Evolutionary conservation across 2,113 vertebrate species (phyloP), one percentile per base, ranked within the genome.

Genomic region (Syngnathoides biaculeatus): DNA sequence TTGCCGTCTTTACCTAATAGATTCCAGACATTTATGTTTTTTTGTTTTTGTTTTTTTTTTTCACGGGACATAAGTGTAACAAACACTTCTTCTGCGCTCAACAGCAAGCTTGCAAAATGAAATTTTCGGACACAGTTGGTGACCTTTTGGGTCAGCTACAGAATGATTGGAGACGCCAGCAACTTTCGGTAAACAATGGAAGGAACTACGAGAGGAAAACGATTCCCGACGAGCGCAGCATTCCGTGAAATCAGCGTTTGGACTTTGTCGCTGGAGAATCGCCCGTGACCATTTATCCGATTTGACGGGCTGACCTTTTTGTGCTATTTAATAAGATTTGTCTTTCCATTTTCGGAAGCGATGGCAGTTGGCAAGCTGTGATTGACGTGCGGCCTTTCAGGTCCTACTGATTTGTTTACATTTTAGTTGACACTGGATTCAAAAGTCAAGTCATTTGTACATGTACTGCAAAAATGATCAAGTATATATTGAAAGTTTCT

Each of bases 201-300:
- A 52, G 80, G 56, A 13, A 30, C 19, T 2, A 42, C 56, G 64
- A 63, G 68, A 63, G 58, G 63, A 67, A 64, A 75, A 76, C 52
- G 12, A 43, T 63, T 69, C 60, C 70, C 77, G 79, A 81, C 64
- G 67, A 79, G 78, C 55, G 83, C 78, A 67, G 68, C 68, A 72
- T 69, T 59, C 68, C 73, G 68, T 78, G 80, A 82, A 86, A 81
- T 77, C 71, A 69, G 78, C 76, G 48, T 77, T 70, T 80, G 27
- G 66, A 69, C 65, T 71, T 5, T 78, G 58, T 12, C 4, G 20
- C 35, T 35, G 15, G 17, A 38, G 19, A 20, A 39, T 60, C 4
- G 5, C 38, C 8, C 10, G 13, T 39, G 3, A 60, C n/a, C 10
- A 35, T 17, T 38, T 35, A 20, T 60, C 39, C 10, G 2, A n/a